Evolutionary conservation across 2,888 invertebrate genomes (phyloP), one percentile per base, ranked within the genome.

Genomic region (Hemaris fuciformis): DNA sequence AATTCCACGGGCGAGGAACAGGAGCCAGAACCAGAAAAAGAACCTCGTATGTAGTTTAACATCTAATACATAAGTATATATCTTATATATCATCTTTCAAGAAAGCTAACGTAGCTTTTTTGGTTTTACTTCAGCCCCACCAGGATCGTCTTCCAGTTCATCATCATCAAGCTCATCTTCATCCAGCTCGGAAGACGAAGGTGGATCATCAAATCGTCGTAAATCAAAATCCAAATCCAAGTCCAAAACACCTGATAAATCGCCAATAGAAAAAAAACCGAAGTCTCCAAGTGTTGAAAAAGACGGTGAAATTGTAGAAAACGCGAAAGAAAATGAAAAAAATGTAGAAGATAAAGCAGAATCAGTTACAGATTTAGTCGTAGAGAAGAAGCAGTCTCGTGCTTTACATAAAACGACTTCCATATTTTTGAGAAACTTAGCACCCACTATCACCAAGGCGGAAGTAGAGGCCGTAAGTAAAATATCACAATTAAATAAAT

Each of bases 321-420:
- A 79, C n/a, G 80, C 79, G 61, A 81, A 82, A 22, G 77, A 76
- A 61, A 88, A 80, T 62, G 90, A 84, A 41, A 84, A 80, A 68
- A 90, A 88, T 62, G 79, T 73, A 0, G 88, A 80, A 68, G 85
- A 94, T 69, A 91, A 94, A 81, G 75, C 91, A 75, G 72, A 94
- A 87, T 77, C 88, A 0, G 93, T 93, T 3, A 93, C 85, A 59
- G 94, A 94, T 53, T 89, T 86, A 46, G 79, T 84, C 25, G 83
- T 81, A 13, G 89, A 88, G 70, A 92, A 90, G 74, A 91, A 89
- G 67, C 89, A 90, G 73, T 94, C 95, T 0, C 93, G 96, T 59
- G 95, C 97, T 2, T 92, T 99, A 45, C 99, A 99, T 85, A 98
- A 98, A 80, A 99, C 99, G 0, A 97, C 98, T 25, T 99, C 99